These are phyloP conservation scores for Acanthosepion esculentum DNA, from an alignment of 2,888 invertebrate species.

Conservation along the genomic window DNA sequence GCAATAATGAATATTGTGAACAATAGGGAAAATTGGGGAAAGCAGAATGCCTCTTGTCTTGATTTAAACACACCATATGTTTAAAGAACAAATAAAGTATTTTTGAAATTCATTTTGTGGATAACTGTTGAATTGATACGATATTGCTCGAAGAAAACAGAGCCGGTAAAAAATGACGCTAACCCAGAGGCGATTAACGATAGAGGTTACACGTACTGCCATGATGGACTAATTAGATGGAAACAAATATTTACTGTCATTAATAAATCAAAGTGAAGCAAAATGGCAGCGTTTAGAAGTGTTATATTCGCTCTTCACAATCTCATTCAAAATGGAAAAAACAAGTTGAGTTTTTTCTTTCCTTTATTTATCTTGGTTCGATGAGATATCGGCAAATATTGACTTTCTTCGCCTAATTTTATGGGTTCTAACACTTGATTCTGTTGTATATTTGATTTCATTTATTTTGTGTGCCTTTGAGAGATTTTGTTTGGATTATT, in stretches of 20 bases:
- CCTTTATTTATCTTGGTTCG: background rate
- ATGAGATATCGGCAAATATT: constrained; percentile 1
- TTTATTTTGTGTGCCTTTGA: constrained; percentile 33
- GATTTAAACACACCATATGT: background rate
- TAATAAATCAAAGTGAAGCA: constrained; percentile 16
- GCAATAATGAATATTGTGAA: too few relatives aligned
- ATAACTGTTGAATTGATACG: background rate
- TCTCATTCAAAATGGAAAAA: background rate
- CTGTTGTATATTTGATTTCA: background rate
- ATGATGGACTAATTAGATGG: constrained; percentile 18
- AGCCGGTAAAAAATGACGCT: background rate
- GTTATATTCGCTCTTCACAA: background rate
- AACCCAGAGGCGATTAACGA: background rate
- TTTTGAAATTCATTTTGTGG: background rate
- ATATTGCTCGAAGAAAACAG: background rate
- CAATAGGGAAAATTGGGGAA: too few relatives aligned
- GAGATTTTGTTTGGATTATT: constrained; percentile 12
- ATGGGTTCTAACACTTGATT: constrained; percentile 33
- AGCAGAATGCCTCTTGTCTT: too few relatives aligned
- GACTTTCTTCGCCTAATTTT: background rate
- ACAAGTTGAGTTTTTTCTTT: background rate
- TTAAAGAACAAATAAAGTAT: background rate
- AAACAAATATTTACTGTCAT: constrained; percentile 33
- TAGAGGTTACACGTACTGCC: background rate
- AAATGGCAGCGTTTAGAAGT: background rate